Evolutionary conservation across 2,113 vertebrate genomes (phyloP).

Genomic region (Ancistrus triradiatus): DNA sequence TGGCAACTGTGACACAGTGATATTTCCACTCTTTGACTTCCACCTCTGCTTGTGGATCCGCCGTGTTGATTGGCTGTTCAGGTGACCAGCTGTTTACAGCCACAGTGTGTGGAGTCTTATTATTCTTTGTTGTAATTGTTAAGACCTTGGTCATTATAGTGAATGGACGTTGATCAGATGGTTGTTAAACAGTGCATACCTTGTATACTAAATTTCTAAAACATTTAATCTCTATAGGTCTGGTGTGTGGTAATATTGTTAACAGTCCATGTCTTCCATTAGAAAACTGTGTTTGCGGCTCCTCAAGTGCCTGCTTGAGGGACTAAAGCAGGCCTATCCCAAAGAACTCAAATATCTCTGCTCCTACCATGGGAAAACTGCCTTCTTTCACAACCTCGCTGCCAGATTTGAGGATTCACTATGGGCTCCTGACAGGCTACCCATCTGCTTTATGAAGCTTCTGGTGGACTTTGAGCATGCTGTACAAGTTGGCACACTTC

Average conservation of each 20-base stretch:
- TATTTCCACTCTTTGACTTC: too few relatives aligned
- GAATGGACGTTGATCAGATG: too few relatives aligned
- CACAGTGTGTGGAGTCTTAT: too few relatives aligned
- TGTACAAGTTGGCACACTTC: conserved; percentile 44
- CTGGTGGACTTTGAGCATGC: conserved; percentile 49
- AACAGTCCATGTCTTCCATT: neutral
- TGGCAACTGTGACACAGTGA: too few relatives aligned
- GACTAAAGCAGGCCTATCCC: conserved; percentile 56
- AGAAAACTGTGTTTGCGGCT: conserved; percentile 56
- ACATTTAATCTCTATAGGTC: too few relatives aligned
- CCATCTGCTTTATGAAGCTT: conserved; percentile 57
- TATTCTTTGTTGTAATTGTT: too few relatives aligned
- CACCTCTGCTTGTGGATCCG: too few relatives aligned
- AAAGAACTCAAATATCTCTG: conserved; percentile 53
- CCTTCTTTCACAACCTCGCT: conserved; percentile 60
- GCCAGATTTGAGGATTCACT: conserved; percentile 42
- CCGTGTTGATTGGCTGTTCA: too few relatives aligned
- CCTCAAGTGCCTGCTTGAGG: conserved; percentile 56
- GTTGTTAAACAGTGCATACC: too few relatives aligned
- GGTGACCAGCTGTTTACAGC: too few relatives aligned
- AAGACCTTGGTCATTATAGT: too few relatives aligned
- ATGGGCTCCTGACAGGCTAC: conserved; percentile 50
- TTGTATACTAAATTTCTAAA: too few relatives aligned
- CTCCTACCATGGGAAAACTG: conserved; percentile 62
- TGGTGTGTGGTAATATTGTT: neutral